These are phyloP conservation scores for Perizoma flavofasciatum DNA, from an alignment of 2,888 invertebrate genomes.

Conservation along the genomic window DNA sequence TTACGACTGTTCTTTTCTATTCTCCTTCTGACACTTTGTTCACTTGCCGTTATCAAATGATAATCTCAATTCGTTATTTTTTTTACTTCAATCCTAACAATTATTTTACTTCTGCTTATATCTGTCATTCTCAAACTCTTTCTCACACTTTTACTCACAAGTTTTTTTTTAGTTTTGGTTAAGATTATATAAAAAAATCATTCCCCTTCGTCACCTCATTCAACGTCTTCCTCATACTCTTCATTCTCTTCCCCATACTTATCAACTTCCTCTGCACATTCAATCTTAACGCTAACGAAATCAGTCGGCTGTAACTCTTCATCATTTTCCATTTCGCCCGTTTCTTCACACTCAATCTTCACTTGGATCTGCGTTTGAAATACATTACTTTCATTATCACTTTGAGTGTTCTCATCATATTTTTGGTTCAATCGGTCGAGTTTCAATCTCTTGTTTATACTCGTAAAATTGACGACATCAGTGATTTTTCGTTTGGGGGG, in stretches of 20 bases:
- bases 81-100: too few relatives aligned
- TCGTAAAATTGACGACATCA: slow-evolving; percentile 45
- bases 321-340: slow-evolving; percentile 26
- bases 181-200: slow-evolving; percentile 3
- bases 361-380: slow-evolving; percentile 15
- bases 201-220: slow-evolving; percentile 9
- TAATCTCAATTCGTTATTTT: too few relatives aligned
- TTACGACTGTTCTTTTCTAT: too few relatives aligned
- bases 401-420: not conserved
- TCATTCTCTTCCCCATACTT: not conserved
- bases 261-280: slow-evolving; percentile 54
- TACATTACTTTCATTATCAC: slow-evolving; percentile 29
- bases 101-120: too few relatives aligned
- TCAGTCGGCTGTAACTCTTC: slow-evolving; percentile 65
- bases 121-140: too few relatives aligned
- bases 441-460: slow-evolving; percentile 8
- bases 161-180: too few relatives aligned
- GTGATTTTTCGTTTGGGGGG: slow-evolving; percentile 55
- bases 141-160: too few relatives aligned
- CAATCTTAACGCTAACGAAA: slow-evolving; percentile 77
- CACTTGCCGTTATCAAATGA: too few relatives aligned
- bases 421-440: not conserved
- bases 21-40: too few relatives aligned
- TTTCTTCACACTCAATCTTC: slow-evolving; percentile 33
- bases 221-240: slow-evolving; percentile 12